Conservation (phyloP, 2,888 invertebrate genomes). For the Caradrina kadenii region DNA sequence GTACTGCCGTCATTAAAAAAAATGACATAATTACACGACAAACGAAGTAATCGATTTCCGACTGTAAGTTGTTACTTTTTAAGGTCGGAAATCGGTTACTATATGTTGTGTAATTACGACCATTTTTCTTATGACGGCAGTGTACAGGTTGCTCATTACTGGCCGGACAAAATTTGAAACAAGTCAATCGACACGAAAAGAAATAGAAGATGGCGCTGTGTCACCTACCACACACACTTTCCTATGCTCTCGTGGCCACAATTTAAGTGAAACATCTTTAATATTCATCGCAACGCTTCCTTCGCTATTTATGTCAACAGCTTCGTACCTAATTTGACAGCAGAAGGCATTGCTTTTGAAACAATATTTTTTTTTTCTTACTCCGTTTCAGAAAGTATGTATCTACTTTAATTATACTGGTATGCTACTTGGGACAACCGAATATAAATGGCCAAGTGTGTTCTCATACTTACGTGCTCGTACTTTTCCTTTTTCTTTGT, state of each 20-base stretch:
- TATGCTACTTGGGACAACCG: background rate
- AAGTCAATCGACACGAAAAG: too few species aligned
- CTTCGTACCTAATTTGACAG: slow-evolving; percentile 71
- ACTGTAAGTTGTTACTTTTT: too few species aligned
- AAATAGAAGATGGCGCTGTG: too few species aligned
- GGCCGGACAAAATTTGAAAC: too few species aligned
- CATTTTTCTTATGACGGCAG: too few species aligned
- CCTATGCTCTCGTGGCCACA: slow-evolving; percentile 34
- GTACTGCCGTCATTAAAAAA: too few species aligned
- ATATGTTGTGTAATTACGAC: too few species aligned
- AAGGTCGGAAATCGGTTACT: too few species aligned
- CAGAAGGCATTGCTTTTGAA: slow-evolving; percentile 63
- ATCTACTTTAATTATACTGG: slow-evolving; percentile 29
- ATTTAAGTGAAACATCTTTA: slow-evolving; percentile 66
- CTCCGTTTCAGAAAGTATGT: slow-evolving; percentile 33
- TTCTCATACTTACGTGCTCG: too few species aligned
- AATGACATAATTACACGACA: too few species aligned
- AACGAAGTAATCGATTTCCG: too few species aligned
- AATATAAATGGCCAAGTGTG: background rate
- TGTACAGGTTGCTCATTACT: too few species aligned
- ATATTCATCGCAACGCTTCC: slow-evolving; percentile 68
- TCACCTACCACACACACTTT: background rate
- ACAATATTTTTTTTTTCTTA: slow-evolving; percentile 53
- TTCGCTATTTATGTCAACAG: slow-evolving; percentile 68
- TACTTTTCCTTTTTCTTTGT: background rate